Percentiles rank a stretch among this genome's conserved stretches.
phyloP scores from a whole-genome alignment of 2,888 invertebrate genomes.

The Chrysina gloriosa region DNA sequence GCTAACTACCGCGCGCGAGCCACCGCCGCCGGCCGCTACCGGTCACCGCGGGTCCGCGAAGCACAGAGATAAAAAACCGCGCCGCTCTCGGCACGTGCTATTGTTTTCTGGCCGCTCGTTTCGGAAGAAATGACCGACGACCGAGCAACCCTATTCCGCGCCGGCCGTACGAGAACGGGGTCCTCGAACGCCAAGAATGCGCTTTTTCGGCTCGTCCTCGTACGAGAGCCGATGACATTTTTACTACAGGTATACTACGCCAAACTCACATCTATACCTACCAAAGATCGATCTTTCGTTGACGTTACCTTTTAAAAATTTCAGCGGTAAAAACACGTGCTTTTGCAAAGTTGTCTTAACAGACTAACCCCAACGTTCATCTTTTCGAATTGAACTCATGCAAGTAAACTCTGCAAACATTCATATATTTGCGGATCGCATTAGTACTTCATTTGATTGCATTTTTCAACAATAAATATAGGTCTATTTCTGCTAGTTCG shows the following conservation, averaged over 20 bases:
- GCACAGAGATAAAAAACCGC: conserved; percentile 29
- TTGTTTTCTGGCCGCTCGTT: conserved; percentile 55
- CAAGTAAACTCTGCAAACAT: too few relatives aligned
- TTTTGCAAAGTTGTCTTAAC: too few relatives aligned
- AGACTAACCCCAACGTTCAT: too few relatives aligned
- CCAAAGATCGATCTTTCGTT: too few relatives aligned
- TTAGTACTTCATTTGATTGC: too few relatives aligned
- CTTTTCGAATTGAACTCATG: too few relatives aligned
- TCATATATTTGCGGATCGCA: too few relatives aligned
- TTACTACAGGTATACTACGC: conserved; percentile 7
- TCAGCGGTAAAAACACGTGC: too few relatives aligned
- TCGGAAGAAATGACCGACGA: conserved; percentile 50
- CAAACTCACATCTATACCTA: neutral
- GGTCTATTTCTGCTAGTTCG: too few relatives aligned
- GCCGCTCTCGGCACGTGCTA: conserved; percentile 60
- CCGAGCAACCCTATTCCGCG: conserved; percentile 26
- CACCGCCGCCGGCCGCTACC: conserved; percentile 53
- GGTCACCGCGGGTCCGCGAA: too few relatives aligned
- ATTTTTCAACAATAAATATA: too few relatives aligned
- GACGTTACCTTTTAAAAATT: too few relatives aligned
- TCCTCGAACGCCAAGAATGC: conserved; percentile 46
- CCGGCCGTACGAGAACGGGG: conserved; percentile 36
- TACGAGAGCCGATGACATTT: conserved; percentile 2
- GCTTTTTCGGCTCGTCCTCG: conserved; percentile 44
- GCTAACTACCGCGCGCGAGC: conserved; percentile 47